These are phyloP conservation scores for Drosophila murphyi DNA, from an alignment of 1,140 invertebrate genomes.

Conservation along the genomic window DNA sequence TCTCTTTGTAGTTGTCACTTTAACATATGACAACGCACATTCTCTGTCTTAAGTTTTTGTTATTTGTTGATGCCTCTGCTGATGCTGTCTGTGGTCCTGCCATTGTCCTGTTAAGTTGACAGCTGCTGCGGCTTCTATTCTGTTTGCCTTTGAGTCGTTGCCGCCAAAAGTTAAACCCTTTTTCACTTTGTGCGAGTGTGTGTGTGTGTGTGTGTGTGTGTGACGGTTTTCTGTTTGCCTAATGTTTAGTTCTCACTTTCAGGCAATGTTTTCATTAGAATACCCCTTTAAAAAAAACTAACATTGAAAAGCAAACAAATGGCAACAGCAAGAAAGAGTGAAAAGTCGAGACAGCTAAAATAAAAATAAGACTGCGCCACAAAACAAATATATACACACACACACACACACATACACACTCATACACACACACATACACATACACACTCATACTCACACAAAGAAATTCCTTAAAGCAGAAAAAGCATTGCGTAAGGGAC, in stretches of 20 bases:
- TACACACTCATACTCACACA: background rate
- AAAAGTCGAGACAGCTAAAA: conserved; percentile 34
- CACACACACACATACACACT: background rate
- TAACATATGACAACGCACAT: conserved; percentile 40
- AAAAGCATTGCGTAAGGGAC: background rate
- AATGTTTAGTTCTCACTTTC: conserved; percentile 82
- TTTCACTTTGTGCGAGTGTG: conserved; percentile 34
- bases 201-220: conserved; percentile 29
- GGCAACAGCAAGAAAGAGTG: conserved; percentile 35
- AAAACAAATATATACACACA: conserved; percentile 7
- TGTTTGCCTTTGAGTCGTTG: conserved; percentile 59
- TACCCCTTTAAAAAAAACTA: conserved; percentile 23
- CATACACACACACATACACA: conserved; percentile 12
- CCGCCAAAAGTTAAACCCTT: conserved; percentile 67
- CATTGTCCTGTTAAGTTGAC: conserved; percentile 43
- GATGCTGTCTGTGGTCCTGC: conserved; percentile 8
- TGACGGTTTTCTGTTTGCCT: conserved; percentile 67
- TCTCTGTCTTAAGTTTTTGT: conserved; percentile 16
- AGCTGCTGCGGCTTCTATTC: conserved; percentile 51
- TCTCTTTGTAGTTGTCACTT: conserved; percentile 37
- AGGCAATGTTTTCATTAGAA: conserved; percentile 81
- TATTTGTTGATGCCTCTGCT: conserved; percentile 19
- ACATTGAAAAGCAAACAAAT: conserved; percentile 24
- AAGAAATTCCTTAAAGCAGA: conserved; percentile 12
- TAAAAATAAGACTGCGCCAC: conserved; percentile 21